Percentiles rank a stretch among this genome's conserved stretches.
phyloP scores from a whole-genome alignment of 2,888 invertebrate genomes.

The Andrena hattorfiana region DNA sequence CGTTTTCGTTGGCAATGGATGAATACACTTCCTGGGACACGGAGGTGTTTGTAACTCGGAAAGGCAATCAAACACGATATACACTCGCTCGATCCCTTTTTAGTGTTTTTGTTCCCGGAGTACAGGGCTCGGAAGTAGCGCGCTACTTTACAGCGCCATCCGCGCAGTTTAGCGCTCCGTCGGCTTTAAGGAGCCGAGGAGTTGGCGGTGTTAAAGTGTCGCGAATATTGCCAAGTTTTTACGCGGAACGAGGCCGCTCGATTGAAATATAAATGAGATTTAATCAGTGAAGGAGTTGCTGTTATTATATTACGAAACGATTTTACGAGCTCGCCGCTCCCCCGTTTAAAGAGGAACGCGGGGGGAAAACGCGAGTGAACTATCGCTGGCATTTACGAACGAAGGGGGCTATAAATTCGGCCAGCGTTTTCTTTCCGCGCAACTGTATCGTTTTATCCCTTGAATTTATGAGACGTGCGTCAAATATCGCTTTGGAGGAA shows the following conservation, averaged over 20 bases:
- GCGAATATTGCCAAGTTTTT: neutral
- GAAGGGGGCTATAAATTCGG: neutral
- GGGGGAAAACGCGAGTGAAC: neutral
- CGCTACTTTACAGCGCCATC: too few species aligned
- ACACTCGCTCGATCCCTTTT: neutral
- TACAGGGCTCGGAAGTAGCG: neutral
- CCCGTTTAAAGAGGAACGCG: neutral
- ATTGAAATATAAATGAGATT: conserved; percentile 28
- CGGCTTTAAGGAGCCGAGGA: neutral
- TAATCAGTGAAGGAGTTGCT: neutral
- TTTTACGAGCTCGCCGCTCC: neutral
- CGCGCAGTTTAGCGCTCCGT: neutral
- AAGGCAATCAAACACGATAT: neutral
- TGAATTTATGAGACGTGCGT: neutral
- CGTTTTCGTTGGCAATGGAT: neutral
- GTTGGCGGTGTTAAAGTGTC: neutral
- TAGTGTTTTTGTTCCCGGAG: neutral
- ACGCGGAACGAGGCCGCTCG: neutral
- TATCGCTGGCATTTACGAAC: conserved; percentile 12
- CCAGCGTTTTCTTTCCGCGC: neutral
- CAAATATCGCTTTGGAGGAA: neutral
- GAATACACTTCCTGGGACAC: neutral
- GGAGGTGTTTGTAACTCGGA: neutral
- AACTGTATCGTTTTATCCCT: neutral
- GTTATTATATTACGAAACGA: conserved; percentile 18